These are phyloP conservation scores for Aptenodytes patagonicus DNA, from an alignment of 2,113 vertebrate species.

Conservation along the genomic window DNA sequence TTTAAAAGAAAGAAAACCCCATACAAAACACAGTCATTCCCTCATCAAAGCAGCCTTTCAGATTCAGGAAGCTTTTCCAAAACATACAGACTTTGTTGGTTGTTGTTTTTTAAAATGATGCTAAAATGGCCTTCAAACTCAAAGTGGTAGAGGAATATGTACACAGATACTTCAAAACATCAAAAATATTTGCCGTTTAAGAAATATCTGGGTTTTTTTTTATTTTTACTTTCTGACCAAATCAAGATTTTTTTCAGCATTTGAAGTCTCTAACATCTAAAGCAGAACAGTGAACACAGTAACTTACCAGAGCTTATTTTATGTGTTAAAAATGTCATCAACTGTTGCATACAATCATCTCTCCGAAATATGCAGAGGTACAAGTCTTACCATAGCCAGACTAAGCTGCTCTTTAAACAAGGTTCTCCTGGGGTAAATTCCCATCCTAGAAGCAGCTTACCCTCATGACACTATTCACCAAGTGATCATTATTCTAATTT, in stretches of 20 bases:
- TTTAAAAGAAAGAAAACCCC: neutral
- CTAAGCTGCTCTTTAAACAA: neutral
- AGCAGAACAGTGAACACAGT: neutral
- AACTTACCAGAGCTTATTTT: neutral
- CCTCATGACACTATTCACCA: neutral
- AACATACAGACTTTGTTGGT: neutral
- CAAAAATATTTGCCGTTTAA: neutral
- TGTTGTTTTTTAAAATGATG: neutral
- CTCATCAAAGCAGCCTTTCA: neutral
- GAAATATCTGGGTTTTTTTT: neutral
- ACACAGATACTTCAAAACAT: neutral
- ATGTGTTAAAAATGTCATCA: neutral
- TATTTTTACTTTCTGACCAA: neutral
- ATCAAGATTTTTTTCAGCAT: neutral
- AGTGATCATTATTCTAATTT: conserved; percentile 2
- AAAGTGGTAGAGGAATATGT: neutral
- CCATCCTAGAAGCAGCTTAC: neutral
- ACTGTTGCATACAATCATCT: neutral
- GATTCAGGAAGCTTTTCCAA: neutral
- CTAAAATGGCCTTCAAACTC: neutral
- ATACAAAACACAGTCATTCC: neutral
- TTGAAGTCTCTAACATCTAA: neutral
- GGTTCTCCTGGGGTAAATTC: neutral
- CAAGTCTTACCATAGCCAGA: neutral
- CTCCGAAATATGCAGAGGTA: neutral